Conservation (phyloP, 1,140 invertebrate species). For the Chionoecetes opilio region DNA sequence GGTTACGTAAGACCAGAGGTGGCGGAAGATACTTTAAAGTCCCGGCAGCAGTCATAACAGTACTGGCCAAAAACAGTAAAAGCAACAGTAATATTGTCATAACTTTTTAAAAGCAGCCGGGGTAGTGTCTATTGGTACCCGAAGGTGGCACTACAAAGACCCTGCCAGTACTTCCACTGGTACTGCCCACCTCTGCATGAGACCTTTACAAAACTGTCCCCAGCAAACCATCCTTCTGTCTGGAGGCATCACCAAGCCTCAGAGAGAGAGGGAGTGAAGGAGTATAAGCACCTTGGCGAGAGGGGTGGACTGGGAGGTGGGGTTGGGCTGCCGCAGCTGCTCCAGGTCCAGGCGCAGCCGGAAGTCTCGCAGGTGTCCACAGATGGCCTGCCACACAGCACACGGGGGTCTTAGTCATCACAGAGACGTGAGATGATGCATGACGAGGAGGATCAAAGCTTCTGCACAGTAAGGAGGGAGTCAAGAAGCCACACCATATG, state of each 20-base stretch:
- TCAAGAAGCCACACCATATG: not conserved
- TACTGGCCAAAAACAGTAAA: too few species aligned
- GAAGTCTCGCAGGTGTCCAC: conserved; percentile 78
- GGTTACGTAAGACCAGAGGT: too few species aligned
- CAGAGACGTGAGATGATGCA: too few species aligned
- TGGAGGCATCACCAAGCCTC: not conserved
- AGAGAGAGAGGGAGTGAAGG: not conserved
- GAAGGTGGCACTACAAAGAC: too few species aligned
- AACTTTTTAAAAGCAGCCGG: too few species aligned
- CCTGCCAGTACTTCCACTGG: too few species aligned
- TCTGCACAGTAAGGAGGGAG: not conserved
- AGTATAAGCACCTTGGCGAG: not conserved
- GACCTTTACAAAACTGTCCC: not conserved
- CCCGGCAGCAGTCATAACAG: too few species aligned
- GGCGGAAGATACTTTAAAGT: too few species aligned
- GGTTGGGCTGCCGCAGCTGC: conserved; percentile 61
- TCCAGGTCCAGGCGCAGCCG: conserved; percentile 72
- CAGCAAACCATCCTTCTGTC: not conserved
- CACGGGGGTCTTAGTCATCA: not conserved
- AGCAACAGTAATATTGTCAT: too few species aligned
- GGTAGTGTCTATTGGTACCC: too few species aligned
- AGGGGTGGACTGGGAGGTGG: not conserved
- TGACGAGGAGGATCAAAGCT: too few species aligned
- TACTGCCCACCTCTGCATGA: too few species aligned
- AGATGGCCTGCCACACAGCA: conserved; percentile 66